Evolutionary conservation across 2,113 vertebrate species (phyloP), one percentile per base, ranked within the genome.

Genomic region (Gobiocypris rarus): DNA sequence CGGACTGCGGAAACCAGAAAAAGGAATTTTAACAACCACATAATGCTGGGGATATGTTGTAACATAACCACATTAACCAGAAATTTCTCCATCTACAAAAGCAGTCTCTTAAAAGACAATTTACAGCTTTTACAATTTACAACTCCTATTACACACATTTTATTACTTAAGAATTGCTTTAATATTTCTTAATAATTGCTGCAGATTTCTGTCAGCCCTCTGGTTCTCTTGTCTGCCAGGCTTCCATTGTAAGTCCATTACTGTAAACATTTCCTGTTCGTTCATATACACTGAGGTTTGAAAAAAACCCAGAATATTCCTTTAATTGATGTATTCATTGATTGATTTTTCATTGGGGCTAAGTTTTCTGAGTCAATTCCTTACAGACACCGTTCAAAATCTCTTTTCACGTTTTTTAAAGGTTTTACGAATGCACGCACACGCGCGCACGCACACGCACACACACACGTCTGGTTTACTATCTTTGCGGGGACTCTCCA

Each of bases 101-200:
- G 15, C 41, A 45, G 70, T 48, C 22, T 0, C 38, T 41, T 41
- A n/a, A n/a, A 38, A 17, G 4, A 70, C 38, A 70, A 70, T 70
- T 70, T 11, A 70, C 34, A 70, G 43, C 9, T 50, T 50, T 50
- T n/a, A n/a, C n/a, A n/a, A n/a, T n/a, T n/a, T n/a, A n/a, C n/a
- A 65, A 65, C 14, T 65, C 28, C 63, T 34, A 19, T 34, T 19
- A 34, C 28, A 52, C 22, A 74, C 24, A 31, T 76, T 76, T 38
- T 76, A 76, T 76, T 56, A 58, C 52, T 76, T 19, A n/a, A 34
- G 31, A 38, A 58, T n/a, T 76, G 19, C 38, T 71, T 71, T 24
- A 71, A 71, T 71, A 59, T 59, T 59, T 59, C 56, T 56, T 56
- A 69, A 69, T 38, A 69, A 22, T 22, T 38, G 65, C 17, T 13